phyloP scores from a whole-genome alignment of 2,113 vertebrate species.

The Stomatorhinus ivindoensis region DNA sequence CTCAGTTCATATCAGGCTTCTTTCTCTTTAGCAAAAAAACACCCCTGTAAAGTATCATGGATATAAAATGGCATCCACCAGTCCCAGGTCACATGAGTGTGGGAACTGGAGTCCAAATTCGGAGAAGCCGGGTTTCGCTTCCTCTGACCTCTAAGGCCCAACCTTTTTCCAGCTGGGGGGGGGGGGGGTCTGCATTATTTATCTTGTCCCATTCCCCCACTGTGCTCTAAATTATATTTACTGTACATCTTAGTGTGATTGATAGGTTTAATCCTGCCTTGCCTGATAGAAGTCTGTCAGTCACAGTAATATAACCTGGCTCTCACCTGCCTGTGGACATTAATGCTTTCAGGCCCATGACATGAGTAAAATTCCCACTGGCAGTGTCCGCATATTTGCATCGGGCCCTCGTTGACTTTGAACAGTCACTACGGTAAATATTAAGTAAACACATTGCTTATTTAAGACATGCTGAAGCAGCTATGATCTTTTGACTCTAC shows the following conservation, averaged over 20 bases:
- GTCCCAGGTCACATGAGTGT: neutral
- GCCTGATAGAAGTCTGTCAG: constrained; percentile 21
- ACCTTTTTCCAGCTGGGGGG: neutral
- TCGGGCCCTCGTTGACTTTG: neutral
- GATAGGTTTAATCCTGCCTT: constrained; percentile 20
- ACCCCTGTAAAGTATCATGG: neutral
- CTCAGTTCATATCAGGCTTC: neutral
- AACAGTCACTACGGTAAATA: neutral
- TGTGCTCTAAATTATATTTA: neutral
- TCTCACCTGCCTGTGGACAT: neutral
- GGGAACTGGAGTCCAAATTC: neutral
- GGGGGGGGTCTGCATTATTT: constrained; percentile 11
- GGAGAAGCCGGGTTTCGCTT: neutral
- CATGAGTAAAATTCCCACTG: neutral
- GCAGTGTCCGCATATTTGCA: neutral
- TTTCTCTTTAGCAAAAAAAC: neutral
- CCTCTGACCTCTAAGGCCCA: neutral
- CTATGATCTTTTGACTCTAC: neutral
- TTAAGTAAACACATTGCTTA: neutral
- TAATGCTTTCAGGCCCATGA: neutral
- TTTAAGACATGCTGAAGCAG: neutral
- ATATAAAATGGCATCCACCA: neutral
- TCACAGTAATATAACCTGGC: constrained; percentile 9
- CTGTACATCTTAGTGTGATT: constrained; percentile 20
- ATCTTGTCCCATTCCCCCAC: constrained; percentile 1